Conservation (phyloP, 2,888 invertebrate species). For the Epiblema foenella region DNA sequence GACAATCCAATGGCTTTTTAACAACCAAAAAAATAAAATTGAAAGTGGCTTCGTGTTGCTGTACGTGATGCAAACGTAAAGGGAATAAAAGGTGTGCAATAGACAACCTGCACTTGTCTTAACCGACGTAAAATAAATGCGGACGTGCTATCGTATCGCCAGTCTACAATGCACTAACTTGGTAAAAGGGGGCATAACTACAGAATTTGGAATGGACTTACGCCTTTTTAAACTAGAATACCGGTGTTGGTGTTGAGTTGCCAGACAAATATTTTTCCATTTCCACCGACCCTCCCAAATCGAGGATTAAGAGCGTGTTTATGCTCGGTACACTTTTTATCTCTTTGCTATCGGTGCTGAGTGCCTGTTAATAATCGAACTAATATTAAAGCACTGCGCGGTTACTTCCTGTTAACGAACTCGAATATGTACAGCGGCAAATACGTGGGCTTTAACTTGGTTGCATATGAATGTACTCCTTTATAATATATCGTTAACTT, state of each 20-base stretch:
- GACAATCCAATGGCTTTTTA: slow-evolving; percentile 42
- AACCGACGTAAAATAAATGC: slow-evolving; percentile 65
- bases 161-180: slow-evolving; percentile 44
- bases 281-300: slow-evolving; percentile 71
- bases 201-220: slow-evolving; percentile 5
- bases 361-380: slow-evolving; percentile 45
- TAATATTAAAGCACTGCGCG: slow-evolving; percentile 39
- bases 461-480: background rate
- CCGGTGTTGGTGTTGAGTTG: slow-evolving; percentile 33
- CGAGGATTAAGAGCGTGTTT: slow-evolving; percentile 73
- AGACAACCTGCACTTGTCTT: slow-evolving; percentile 63
- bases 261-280: slow-evolving; percentile 84
- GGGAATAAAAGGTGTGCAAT: slow-evolving; percentile 44
- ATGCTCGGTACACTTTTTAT: slow-evolving; percentile 58
- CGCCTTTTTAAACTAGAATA: slow-evolving; percentile 6
- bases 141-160: slow-evolving; percentile 61
- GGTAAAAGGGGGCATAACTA: slow-evolving; percentile 2
- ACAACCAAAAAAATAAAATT: slow-evolving; percentile 42
- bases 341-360: slow-evolving; percentile 54
- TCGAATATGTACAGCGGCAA: slow-evolving; percentile 17
- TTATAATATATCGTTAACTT: background rate
- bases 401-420: slow-evolving; percentile 36
- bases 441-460: background rate
- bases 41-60: slow-evolving; percentile 40
- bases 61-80: slow-evolving; percentile 56